Percentiles rank a stretch among this genome's conserved stretches.
phyloP scores from a whole-genome alignment of 1,140 invertebrate species.

The Pseudomyrmex flavicornis region DNA sequence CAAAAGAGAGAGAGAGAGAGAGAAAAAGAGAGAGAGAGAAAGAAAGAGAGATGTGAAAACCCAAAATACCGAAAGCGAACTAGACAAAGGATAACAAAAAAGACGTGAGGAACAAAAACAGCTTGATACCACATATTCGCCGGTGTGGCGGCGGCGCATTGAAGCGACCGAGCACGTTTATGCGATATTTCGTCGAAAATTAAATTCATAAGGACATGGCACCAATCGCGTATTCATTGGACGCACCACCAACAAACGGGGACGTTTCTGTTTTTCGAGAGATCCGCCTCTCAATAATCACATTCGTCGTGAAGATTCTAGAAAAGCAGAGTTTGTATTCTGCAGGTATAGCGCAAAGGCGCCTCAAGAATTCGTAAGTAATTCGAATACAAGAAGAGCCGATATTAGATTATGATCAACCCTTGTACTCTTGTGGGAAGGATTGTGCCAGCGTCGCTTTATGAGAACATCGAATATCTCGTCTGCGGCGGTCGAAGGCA shows the following conservation, averaged over 20 bases:
- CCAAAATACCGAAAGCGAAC: too few species aligned
- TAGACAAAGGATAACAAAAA: too few species aligned
- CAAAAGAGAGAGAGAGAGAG: too few species aligned
- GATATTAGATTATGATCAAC: constrained; percentile 36
- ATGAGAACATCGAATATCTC: too few species aligned
- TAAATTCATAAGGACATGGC: constrained; percentile 79
- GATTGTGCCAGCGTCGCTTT: too few species aligned
- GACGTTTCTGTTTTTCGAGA: constrained; percentile 53
- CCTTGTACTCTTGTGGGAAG: not conserved
- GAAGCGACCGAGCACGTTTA: constrained; percentile 74
- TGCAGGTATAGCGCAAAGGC: not conserved
- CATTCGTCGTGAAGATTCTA: not conserved
- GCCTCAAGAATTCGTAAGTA: constrained; percentile 21
- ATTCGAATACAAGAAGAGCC: not conserved
- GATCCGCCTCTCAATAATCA: not conserved
- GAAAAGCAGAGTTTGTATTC: constrained; percentile 23
- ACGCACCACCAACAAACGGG: constrained; percentile 63
- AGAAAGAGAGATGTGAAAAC: too few species aligned
- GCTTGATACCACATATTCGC: constrained; percentile 29
- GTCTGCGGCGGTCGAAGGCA: too few species aligned
- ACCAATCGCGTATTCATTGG: constrained; percentile 80
- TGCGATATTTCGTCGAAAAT: constrained; percentile 81
- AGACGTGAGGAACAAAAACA: not conserved
- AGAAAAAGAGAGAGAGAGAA: not conserved
- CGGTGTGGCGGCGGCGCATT: constrained; percentile 64